Conservation (phyloP, 2,113 vertebrate species). For the Chaetorhynchus papuensis region DNA sequence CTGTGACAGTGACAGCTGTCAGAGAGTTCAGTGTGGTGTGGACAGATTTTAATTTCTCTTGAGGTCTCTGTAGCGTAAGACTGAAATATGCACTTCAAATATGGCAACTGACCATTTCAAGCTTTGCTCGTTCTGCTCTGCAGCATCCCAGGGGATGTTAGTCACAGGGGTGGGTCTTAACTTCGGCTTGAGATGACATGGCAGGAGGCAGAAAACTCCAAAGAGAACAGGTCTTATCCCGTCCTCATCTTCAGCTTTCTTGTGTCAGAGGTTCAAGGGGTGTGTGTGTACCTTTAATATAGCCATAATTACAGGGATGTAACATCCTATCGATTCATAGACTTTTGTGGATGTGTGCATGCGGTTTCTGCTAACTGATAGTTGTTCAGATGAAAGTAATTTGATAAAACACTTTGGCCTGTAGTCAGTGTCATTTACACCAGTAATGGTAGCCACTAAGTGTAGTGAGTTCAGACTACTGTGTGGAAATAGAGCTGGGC, state of each 20-base stretch:
- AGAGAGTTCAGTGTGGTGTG: neutral
- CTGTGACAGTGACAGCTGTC: neutral
- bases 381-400: conserved; percentile 40
- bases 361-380: neutral
- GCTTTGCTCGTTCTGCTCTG: neutral
- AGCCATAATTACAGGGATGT: neutral
- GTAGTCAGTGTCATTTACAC: neutral
- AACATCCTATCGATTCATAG: neutral
- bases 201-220: neutral
- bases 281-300: neutral
- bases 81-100: neutral
- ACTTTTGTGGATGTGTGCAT: neutral
- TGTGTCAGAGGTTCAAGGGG: neutral
- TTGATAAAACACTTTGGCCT: conserved; percentile 30
- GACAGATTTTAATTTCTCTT: neutral
- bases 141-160: conserved; percentile 42
- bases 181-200: neutral
- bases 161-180: conserved; percentile 36
- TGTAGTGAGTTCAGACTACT: neutral
- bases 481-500: neutral
- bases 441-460: neutral
- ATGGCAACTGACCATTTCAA: neutral
- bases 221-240: conserved; percentile 24
- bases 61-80: neutral
- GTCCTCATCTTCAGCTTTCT: neutral